These are phyloP conservation scores for Cyclina sinensis DNA, from an alignment of 1,140 invertebrate species.

Conservation along the genomic window DNA sequence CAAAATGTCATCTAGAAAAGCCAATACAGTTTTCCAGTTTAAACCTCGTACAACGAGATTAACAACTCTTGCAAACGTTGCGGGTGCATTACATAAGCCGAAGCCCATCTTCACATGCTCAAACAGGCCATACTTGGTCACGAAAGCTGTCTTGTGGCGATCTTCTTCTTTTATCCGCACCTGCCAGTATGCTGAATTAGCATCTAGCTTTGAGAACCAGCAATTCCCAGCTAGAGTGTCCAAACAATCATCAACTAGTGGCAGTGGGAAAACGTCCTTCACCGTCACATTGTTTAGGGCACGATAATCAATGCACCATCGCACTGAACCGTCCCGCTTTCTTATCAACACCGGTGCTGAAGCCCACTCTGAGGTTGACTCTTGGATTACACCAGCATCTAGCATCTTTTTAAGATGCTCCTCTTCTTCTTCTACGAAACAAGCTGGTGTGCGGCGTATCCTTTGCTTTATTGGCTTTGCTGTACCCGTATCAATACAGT, in stretches of 20 bases:
- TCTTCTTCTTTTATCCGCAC: background rate
- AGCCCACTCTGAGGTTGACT: too few relatives aligned
- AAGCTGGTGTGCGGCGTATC: background rate
- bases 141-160: slow-evolving; percentile 1
- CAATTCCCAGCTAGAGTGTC: background rate
- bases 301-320: too few relatives aligned
- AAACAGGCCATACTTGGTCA: background rate
- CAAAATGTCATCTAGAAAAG: slow-evolving; percentile 70
- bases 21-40: slow-evolving; percentile 61
- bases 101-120: slow-evolving; percentile 47
- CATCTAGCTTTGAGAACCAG: slow-evolving; percentile 43
- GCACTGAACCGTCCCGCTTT: slow-evolving; percentile 11
- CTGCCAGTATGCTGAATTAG: slow-evolving; percentile 52
- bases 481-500: slow-evolving; percentile 19
- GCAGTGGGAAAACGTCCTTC: background rate
- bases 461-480: slow-evolving; percentile 10
- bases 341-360: too few relatives aligned
- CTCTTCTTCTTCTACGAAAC: slow-evolving; percentile 22
- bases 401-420: slow-evolving; percentile 24
- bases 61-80: slow-evolving; percentile 44
- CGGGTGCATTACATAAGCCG: too few relatives aligned
- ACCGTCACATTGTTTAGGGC: too few relatives aligned
- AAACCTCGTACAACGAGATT: slow-evolving; percentile 53
- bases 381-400: too few relatives aligned
- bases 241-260: slow-evolving; percentile 2